These are phyloP conservation scores for Brotula barbata DNA, from an alignment of 2,797 vertebrate species.

Conservation along the genomic window DNA sequence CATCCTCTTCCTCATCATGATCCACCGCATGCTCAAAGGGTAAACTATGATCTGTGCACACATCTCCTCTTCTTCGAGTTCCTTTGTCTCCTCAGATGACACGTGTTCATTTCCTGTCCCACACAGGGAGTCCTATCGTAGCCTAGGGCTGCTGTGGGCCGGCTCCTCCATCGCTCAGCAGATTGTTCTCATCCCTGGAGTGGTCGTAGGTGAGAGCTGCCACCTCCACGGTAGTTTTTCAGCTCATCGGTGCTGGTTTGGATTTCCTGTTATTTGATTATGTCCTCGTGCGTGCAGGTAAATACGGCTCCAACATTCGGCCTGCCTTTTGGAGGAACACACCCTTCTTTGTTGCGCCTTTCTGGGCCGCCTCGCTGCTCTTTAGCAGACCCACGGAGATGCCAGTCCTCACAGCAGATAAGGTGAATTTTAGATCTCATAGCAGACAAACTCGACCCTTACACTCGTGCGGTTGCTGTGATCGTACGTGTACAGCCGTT, in stretches of 20 bases:
- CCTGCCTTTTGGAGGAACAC: conserved; percentile 84
- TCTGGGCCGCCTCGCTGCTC: conserved; percentile 82
- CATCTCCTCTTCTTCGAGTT: too few relatives aligned
- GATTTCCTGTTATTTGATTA: background rate
- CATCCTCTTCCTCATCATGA: conserved; percentile 82
- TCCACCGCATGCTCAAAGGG: conserved; percentile 79
- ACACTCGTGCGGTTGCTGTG: too few relatives aligned
- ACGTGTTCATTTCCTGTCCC: background rate
- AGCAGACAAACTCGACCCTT: background rate
- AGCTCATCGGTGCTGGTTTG: background rate
- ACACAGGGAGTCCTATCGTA: conserved; percentile 83
- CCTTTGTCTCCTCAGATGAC: too few relatives aligned
- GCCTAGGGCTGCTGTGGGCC: conserved; percentile 86
- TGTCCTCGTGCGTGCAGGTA: conserved; percentile 77
- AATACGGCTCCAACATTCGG: conserved; percentile 85
- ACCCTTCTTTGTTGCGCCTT: conserved; percentile 80
- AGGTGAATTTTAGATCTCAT: conserved; percentile 69
- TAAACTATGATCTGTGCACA: conserved; percentile 47
- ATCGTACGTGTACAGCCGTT: too few relatives aligned
- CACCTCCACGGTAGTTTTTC: background rate
- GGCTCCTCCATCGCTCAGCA: conserved; percentile 87
- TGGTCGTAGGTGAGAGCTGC: conserved; percentile 81
- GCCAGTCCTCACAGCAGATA: conserved; percentile 70
- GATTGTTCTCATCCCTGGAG: conserved; percentile 85
- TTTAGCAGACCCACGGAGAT: conserved; percentile 74